Base-by-base conservation (phyloP, 2,888 invertebrate genomes). In the Tipula helvola region DNA sequence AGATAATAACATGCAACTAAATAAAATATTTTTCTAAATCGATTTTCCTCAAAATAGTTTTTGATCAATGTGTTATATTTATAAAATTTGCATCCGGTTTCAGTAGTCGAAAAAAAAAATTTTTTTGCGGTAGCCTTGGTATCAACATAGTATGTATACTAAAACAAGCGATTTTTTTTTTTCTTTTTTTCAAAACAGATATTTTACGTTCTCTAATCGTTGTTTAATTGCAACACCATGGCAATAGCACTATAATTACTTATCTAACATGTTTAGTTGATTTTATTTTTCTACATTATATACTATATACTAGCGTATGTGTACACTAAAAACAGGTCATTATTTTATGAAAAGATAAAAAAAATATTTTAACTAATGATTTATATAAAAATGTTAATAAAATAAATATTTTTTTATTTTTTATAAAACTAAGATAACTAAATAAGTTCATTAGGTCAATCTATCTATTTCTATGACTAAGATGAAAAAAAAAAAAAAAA, bases 401-500 rank as follows among this genome's bases (percentile, higher is more conserved):
- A 3, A 71, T 71, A 71, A 28, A 71, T 71, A 71, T 28, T 71
- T 28, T 28, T 71, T 71, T 71, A 3, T 71, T 28, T 71, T 71
- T 71, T 71, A 7, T 10, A 71, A 28, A 71, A 71, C 71, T 71
- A 71, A 71, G 71, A 71, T 71, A 71, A 71, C 71, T 71, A 71
- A 71, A 71, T 71, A 71, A 71, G 71, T 71, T 71, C 71, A 71
- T 71, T 71, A 28, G 71, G 71, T 28, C 71, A 71, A 71, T 71
- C 71, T 71, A 71, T 71, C 71, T 71, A 71, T 71, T 71, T 71
- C 71, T 71, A 71, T 71, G 71, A 71, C 71, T 71, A 71, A 71
- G 71, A 71, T 28, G 28, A 28, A 28, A 28, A 28, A 28, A 71
- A 71, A 71, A 71, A 71, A 39, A 71, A 71, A 71, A 28, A 28